Conservation (phyloP, 2,797 vertebrate species). For the Anolis apletophallus region DNA sequence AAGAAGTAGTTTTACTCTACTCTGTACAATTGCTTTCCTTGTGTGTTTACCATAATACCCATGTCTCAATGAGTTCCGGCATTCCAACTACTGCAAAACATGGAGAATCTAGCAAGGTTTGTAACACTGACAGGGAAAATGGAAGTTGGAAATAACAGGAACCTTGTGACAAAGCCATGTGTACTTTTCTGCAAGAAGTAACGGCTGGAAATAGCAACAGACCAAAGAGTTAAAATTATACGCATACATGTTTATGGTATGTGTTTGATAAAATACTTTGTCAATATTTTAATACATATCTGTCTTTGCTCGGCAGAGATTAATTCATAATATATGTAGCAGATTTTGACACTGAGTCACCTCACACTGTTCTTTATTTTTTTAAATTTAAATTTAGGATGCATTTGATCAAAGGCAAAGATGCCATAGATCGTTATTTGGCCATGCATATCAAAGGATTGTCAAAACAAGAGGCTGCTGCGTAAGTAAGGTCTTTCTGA, state of each 20-base stretch:
- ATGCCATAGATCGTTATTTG: slow-evolving; percentile 81
- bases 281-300: slow-evolving; percentile 70
- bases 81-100: slow-evolving; percentile 16
- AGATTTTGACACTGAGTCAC: slow-evolving; percentile 66
- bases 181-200: slow-evolving; percentile 52
- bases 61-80: not conserved
- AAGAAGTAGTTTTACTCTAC: not conserved
- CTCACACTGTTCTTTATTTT: slow-evolving; percentile 70
- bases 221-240: slow-evolving; percentile 58
- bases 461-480: slow-evolving; percentile 81
- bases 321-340: slow-evolving; percentile 66
- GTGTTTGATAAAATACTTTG: slow-evolving; percentile 55
- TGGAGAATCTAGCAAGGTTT: slow-evolving; percentile 21
- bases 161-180: slow-evolving; percentile 26
- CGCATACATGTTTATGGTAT: slow-evolving; percentile 61
- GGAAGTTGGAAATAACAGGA: slow-evolving; percentile 30
- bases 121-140: slow-evolving; percentile 22
- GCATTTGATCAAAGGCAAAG: slow-evolving; percentile 82
- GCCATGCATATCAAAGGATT: slow-evolving; percentile 82
- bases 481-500: slow-evolving; percentile 80
- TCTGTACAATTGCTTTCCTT: not conserved
- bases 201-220: slow-evolving; percentile 51
- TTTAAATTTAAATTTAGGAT: slow-evolving; percentile 80
- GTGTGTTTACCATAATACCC: not conserved
- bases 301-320: slow-evolving; percentile 50